These are phyloP conservation scores for Parapristionchus giblindavisi DNA, from an alignment of 2,888 invertebrate species.

Conservation along the genomic window DNA sequence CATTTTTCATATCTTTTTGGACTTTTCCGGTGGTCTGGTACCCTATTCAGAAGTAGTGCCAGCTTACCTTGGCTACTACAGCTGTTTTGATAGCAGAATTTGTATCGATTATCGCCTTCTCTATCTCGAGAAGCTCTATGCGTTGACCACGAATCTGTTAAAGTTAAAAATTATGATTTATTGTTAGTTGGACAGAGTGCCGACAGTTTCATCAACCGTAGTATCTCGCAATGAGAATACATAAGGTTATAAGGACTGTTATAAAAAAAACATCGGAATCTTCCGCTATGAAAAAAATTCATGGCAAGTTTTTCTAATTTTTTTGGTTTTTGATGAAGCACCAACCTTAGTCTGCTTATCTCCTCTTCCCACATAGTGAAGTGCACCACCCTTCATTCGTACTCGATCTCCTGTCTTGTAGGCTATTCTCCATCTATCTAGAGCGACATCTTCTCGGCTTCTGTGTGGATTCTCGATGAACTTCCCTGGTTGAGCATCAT, in stretches of 20 bases:
- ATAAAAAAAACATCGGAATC: no score
- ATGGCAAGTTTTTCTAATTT: no score
- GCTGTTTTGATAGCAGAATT: neutral
- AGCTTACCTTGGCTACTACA: slow-evolving; percentile 21
- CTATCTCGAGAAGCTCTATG: slow-evolving; percentile 44
- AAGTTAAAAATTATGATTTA: neutral
- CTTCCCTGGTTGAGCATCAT: slow-evolving; percentile 9
- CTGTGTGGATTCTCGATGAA: slow-evolving; percentile 19
- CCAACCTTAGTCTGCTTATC: slow-evolving; percentile 56
- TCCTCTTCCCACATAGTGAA: slow-evolving; percentile 50
- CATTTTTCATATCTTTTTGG: no score
- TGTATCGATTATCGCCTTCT: slow-evolving; percentile 35
- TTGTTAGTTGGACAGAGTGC: no score
- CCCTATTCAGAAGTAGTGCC: no score
- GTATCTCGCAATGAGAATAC: slow-evolving; percentile 31
- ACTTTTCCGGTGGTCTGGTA: no score
- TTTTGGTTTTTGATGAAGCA: no score
- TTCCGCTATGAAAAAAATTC: no score
- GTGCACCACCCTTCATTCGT: slow-evolving; percentile 9
- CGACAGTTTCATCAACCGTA: neutral
- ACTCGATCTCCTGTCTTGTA: slow-evolving; percentile 47
- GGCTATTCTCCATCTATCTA: neutral
- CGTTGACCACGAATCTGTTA: slow-evolving; percentile 48
- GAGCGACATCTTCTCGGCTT: slow-evolving; percentile 25
- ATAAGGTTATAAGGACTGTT: no score